Conservation (phyloP, 2,888 invertebrate species). For the Eupithecia dodoneata region DNA sequence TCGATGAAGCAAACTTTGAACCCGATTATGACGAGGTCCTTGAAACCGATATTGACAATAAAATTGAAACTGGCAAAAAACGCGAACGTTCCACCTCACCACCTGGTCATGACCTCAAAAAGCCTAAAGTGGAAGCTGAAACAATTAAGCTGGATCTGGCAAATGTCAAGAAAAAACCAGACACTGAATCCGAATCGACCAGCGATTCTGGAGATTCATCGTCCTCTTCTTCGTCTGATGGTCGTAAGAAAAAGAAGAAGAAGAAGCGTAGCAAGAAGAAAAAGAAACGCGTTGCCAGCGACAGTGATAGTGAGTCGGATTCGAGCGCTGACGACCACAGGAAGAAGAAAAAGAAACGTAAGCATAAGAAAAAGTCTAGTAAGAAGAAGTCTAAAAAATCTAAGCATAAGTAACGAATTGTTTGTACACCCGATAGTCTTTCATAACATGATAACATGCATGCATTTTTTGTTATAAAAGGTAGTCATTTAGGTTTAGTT, state of each 20-base stretch:
- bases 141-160: conserved; percentile 79
- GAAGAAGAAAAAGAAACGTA: conserved; percentile 87
- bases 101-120: conserved; percentile 62
- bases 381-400: conserved; percentile 89
- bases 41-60: conserved; percentile 86
- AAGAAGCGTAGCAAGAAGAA: conserved; percentile 86
- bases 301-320: conserved; percentile 86
- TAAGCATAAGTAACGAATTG: conserved; percentile 71
- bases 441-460: conserved; percentile 24
- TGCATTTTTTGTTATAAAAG: conserved; percentile 32
- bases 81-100: conserved; percentile 70
- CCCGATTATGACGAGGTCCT: conserved; percentile 88
- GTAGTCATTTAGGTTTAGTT: conserved; percentile 35
- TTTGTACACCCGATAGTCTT: conserved; percentile 25
- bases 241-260: conserved; percentile 85
- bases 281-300: conserved; percentile 85
- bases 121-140: conserved; percentile 68
- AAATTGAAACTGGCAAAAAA: conserved; percentile 78
- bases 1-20: conserved; percentile 90
- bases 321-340: conserved; percentile 87
- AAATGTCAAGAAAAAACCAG: conserved; percentile 79
- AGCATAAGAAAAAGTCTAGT: conserved; percentile 87
- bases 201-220: conserved; percentile 80
- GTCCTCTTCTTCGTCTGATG: conserved; percentile 79
- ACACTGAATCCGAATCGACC: conserved; percentile 74